Evolutionary conservation across 2,113 vertebrate genomes (phyloP).

Genomic region (Salvator merianae): DNA sequence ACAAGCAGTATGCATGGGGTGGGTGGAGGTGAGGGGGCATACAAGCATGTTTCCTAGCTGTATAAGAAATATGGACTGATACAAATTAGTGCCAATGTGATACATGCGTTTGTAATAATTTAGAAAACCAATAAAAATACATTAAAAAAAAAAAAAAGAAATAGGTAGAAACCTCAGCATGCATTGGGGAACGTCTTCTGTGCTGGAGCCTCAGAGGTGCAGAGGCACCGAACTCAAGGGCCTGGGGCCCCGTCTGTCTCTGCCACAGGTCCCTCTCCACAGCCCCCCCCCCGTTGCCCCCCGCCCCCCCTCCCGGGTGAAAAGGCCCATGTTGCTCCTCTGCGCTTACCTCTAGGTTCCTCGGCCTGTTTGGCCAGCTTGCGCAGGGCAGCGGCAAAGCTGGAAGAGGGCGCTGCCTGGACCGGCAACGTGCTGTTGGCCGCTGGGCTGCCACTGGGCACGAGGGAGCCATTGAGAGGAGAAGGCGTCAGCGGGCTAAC

Average conservation of each 20-base stretch:
- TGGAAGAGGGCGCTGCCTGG: constrained; percentile 93
- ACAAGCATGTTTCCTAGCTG: too few species aligned
- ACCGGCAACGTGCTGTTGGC: constrained; percentile 85
- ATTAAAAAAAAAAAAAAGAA: too few species aligned
- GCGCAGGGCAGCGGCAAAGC: constrained; percentile 97
- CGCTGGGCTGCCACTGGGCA: constrained; percentile 93
- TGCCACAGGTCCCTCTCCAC: background rate
- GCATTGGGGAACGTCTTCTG: too few species aligned
- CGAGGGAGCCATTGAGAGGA: constrained; percentile 95
- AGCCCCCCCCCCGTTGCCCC: background rate
- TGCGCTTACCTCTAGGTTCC: constrained; percentile 94
- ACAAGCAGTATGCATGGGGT: too few species aligned
- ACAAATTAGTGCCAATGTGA: too few species aligned
- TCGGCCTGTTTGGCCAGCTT: constrained; percentile 99
- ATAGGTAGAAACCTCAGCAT: too few species aligned
- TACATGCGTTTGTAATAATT: too few species aligned
- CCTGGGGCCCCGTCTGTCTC: too few species aligned
- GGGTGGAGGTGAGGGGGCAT: too few species aligned
- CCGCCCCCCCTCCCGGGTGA: background rate
- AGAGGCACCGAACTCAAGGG: background rate
- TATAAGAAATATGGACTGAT: too few species aligned
- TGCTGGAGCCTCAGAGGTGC: background rate
- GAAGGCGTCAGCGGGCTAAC: constrained; percentile 97
- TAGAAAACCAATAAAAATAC: too few species aligned
- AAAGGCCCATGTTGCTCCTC: accelerated